Evolutionary conservation across 2,113 vertebrate species (phyloP).

Genomic region (Perca schrenkii): DNA sequence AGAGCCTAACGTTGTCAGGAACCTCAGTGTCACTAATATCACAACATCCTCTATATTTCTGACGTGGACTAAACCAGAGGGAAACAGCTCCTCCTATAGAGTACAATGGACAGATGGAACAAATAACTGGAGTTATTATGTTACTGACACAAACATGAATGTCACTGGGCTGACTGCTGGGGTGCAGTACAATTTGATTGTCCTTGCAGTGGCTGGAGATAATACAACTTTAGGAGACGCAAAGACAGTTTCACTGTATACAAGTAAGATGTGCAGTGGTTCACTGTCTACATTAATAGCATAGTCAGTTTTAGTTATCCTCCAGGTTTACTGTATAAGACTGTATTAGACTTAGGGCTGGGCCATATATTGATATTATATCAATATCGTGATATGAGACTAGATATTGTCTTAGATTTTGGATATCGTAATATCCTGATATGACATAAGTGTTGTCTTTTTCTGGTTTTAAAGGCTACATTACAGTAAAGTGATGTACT

Average conservation of each 20-base stretch:
- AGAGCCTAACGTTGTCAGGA: constrained; percentile 22
- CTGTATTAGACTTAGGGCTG: no score
- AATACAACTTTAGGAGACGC: neutral
- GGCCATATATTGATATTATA: no score
- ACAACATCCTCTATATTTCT: constrained; percentile 52
- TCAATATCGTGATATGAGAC: no score
- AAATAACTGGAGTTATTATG: rapidly evolving
- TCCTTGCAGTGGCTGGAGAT: constrained; percentile 22
- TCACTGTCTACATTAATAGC: no score
- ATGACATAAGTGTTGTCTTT: no score
- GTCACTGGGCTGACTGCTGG: constrained; percentile 53
- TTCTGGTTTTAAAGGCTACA: no score
- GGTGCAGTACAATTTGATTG: constrained; percentile 4
- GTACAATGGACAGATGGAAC: constrained; percentile 30
- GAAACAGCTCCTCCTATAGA: constrained; percentile 37
- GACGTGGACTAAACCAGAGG: constrained; percentile 36
- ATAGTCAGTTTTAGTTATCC: no score
- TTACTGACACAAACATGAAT: neutral
- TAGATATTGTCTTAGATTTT: no score
- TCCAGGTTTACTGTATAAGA: no score
- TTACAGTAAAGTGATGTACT: no score
- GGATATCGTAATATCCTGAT: no score
- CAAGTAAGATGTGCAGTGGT: neutral
- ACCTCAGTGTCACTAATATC: neutral
- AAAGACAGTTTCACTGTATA: neutral